These are phyloP conservation scores for Platycheirus rosarum DNA, from an alignment of 2,888 invertebrate genomes.

Conservation along the genomic window DNA sequence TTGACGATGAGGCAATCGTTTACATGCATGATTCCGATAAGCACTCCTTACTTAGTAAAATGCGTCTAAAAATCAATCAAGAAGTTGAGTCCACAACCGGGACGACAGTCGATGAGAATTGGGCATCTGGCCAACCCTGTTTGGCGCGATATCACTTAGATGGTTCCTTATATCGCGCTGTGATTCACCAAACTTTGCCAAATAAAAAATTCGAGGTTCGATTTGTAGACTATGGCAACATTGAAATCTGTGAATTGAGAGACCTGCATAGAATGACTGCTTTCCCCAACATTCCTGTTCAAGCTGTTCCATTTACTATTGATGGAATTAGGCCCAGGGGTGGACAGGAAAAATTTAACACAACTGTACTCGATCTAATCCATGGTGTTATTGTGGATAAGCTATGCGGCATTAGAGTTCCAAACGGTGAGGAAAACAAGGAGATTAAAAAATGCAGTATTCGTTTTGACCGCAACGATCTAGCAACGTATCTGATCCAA, in stretches of 20 bases:
- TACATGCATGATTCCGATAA: constrained; percentile 80
- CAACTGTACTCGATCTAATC: constrained; percentile 85
- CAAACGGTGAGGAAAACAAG: constrained; percentile 77
- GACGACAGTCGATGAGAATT: constrained; percentile 79
- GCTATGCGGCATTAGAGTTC: constrained; percentile 83
- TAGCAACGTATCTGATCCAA: constrained; percentile 77
- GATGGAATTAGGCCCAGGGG: constrained; percentile 83
- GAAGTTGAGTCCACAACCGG: constrained; percentile 79
- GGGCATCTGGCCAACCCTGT: constrained; percentile 87
- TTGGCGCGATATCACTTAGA: constrained; percentile 87
- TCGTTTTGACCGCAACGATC: constrained; percentile 76
- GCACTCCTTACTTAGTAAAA: constrained; percentile 82
- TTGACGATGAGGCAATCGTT: constrained; percentile 84
- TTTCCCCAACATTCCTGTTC: constrained; percentile 86
- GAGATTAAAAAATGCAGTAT: constrained; percentile 77
- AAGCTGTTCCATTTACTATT: constrained; percentile 86
- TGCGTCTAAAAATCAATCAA: constrained; percentile 83
- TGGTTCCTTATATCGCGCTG: constrained; percentile 88
- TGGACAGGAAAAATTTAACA: constrained; percentile 82
- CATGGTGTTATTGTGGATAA: constrained; percentile 85
- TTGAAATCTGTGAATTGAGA: constrained; percentile 85
- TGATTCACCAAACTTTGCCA: constrained; percentile 41
- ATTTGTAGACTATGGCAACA: constrained; percentile 93
- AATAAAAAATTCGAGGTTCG: constrained; percentile 83
- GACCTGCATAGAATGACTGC: constrained; percentile 86